Evolutionary conservation across 1,140 invertebrate species (phyloP), one percentile per base, ranked within the genome.

Genomic region (Listronotus oregonensis): DNA sequence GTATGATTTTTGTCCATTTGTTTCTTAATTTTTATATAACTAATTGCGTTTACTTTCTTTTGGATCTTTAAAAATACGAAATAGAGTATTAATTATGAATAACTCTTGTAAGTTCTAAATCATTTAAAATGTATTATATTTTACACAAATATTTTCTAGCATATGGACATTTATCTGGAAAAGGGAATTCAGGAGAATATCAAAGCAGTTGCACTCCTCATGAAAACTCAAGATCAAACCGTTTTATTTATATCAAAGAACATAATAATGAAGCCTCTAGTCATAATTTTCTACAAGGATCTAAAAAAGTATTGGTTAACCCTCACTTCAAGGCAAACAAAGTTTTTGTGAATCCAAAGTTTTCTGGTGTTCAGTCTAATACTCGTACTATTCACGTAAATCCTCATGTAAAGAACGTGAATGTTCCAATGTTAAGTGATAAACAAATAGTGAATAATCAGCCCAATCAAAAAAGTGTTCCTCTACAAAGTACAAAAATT

Each of bases 301-400:
- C 54, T 42, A 46, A 66, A 11, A 73, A 70, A 69, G 73, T 78
- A 8, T 64, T 75, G 47, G 67, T 77, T 3, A 77, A 77, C 59
- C 75, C 75, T 15, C 73, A 76, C 54, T 77, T 77, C 60, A 70
- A 69, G 37, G 17, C 49, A 21, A 66, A 66, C 31, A 75, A 69
- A 49, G 75, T 77, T 11, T 73, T 73, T 58, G 64, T 78, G 12
- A 78, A 77, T 70, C 77, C 74, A 10, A 71, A 77, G 55, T 77
- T 76, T 68, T 59, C 66, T 34, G 15, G 31, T 9, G 21, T 32
- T 17, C 37, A 17, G 47, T 15, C 18, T 17, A 68, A 18, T 8
- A 27, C 21, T 27, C 21, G 21, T 27, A 43, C 37, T 9, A 71
- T 73, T 14, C 66, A 70, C 47, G 56, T 73, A 14, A 73, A 73